Conservation (phyloP, 2,797 vertebrate species). For the Scolopax bukidnonensis region DNA sequence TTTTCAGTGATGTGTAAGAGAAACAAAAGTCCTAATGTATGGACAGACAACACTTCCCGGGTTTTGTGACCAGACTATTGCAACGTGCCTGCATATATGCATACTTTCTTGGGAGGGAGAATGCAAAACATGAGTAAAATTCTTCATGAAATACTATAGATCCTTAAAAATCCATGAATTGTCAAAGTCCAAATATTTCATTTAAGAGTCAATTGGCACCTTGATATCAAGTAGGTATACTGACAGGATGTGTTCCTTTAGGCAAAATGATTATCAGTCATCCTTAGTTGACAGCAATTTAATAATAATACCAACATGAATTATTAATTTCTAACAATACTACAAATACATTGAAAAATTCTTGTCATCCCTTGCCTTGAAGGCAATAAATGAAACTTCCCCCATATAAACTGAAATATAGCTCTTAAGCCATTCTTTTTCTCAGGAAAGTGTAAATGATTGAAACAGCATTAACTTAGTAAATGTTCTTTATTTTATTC, state of each 20-base stretch:
- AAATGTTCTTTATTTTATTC: neutral
- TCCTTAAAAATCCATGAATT: neutral
- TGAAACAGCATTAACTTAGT: neutral
- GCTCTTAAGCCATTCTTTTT: neutral
- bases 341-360: slow-evolving; percentile 38
- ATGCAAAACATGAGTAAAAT: neutral
- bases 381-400: neutral
- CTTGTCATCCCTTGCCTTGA: slow-evolving; percentile 6
- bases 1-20: neutral
- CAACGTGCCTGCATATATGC: neutral
- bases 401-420: neutral
- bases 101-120: neutral
- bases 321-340: slow-evolving; percentile 60
- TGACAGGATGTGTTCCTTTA: neutral
- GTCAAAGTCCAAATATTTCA: slow-evolving; percentile 5
- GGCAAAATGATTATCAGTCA: slow-evolving; percentile 39
- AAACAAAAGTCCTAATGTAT: neutral
- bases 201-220: neutral
- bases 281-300: slow-evolving; percentile 39
- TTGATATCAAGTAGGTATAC: slow-evolving; percentile 30
- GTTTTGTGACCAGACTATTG: neutral
- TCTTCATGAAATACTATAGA: neutral
- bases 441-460: neutral
- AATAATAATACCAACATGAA: slow-evolving; percentile 47
- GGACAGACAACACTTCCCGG: neutral